These are phyloP conservation scores for Dallia pectoralis DNA, from an alignment of 2,797 vertebrate genomes.

Conservation along the genomic window DNA sequence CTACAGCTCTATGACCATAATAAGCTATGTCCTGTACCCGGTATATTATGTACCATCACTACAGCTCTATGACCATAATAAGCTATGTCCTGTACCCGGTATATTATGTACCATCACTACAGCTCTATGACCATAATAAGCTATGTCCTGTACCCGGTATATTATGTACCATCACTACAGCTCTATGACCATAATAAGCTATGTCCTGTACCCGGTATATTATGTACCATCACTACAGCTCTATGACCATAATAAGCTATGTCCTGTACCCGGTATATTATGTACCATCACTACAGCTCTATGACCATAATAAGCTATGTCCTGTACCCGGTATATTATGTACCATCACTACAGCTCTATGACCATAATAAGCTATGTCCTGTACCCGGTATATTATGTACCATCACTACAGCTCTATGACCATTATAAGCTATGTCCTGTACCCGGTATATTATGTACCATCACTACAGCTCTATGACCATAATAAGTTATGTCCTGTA, in stretches of 20 bases:
- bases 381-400: slow-evolving; percentile 93
- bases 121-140: not conserved
- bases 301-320: not conserved
- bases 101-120: slow-evolving; percentile 78
- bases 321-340: slow-evolving; percentile 90
- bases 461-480: not conserved
- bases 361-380: not conserved
- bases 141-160: slow-evolving; percentile 81
- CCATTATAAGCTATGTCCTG: not conserved
- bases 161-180: slow-evolving; percentile 74
- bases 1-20: not conserved
- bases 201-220: slow-evolving; percentile 83
- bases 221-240: slow-evolving; percentile 72
- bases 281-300: slow-evolving; percentile 66
- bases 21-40: slow-evolving; percentile 76
- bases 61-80: not conserved
- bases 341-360: slow-evolving; percentile 48
- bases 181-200: not conserved
- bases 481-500: slow-evolving; percentile 48
- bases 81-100: slow-evolving; percentile 78
- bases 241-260: not conserved
- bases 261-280: slow-evolving; percentile 85
- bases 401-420: not conserved
- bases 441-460: slow-evolving; percentile 93
- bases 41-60: slow-evolving; percentile 81